Evolutionary conservation across 1,140 invertebrate genomes (phyloP).

Genomic region (Homalodisca vitripennis): DNA sequence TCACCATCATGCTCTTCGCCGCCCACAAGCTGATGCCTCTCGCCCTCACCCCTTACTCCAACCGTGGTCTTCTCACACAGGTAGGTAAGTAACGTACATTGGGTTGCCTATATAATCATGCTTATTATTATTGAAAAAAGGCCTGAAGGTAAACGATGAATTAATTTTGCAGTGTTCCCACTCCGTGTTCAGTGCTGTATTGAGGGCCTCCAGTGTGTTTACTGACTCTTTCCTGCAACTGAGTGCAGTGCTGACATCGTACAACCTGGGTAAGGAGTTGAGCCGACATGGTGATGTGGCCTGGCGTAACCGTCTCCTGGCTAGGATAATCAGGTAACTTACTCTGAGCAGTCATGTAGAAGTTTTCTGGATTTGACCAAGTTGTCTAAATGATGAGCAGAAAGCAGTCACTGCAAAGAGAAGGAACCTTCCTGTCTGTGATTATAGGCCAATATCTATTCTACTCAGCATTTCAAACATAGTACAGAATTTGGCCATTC

Average conservation of each 20-base stretch:
- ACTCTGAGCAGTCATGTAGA: no score
- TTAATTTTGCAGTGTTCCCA: slow-evolving; percentile 54
- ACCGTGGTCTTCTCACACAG: slow-evolving; percentile 60
- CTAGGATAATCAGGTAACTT: slow-evolving; percentile 59
- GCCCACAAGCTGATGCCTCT: slow-evolving; percentile 62
- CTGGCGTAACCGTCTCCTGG: slow-evolving; percentile 57
- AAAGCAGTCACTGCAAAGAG: no score
- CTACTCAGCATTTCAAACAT: no score
- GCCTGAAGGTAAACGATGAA: slow-evolving; percentile 7
- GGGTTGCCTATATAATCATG: background rate
- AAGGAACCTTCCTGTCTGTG: no score
- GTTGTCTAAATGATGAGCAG: no score
- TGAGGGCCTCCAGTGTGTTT: slow-evolving; percentile 60
- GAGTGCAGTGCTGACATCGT: slow-evolving; percentile 62
- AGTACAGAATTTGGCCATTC: no score
- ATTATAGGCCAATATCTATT: no score
- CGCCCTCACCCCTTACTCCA: slow-evolving; percentile 58
- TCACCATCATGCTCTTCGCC: slow-evolving; percentile 57
- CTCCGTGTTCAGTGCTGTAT: slow-evolving; percentile 55
- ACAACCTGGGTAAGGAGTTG: slow-evolving; percentile 56
- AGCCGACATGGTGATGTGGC: slow-evolving; percentile 52
- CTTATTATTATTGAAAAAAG: background rate
- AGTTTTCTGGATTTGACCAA: no score
- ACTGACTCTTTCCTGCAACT: slow-evolving; percentile 64
- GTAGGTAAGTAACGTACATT: slow-evolving; percentile 42